These are phyloP conservation scores for Cyprinodon diabolis DNA, from an alignment of 2,797 vertebrate species.

Conservation along the genomic window DNA sequence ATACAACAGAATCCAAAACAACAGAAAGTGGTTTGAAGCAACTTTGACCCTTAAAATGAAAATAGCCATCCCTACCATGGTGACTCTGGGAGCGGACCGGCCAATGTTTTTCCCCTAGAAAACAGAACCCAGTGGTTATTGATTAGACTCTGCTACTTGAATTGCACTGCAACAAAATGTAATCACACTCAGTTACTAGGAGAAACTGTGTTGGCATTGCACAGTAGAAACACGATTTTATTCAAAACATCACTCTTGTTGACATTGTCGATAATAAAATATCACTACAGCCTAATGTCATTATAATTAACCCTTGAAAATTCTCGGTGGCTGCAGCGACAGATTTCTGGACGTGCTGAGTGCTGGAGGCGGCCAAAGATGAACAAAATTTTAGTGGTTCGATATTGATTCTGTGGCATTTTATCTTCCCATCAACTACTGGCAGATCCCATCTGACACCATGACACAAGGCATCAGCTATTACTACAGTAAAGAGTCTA, in stretches of 20 bases:
- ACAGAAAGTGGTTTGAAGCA: constrained; percentile 65
- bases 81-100: constrained; percentile 84
- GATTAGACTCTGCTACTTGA: constrained; percentile 37
- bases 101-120: constrained; percentile 86
- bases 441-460: constrained; percentile 56
- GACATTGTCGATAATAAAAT: constrained; percentile 16
- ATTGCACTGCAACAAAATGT: constrained; percentile 9
- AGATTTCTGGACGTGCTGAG: constrained; percentile 16
- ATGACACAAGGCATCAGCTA: constrained; percentile 45
- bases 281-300: constrained; percentile 7
- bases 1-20: constrained; percentile 30
- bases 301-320: constrained; percentile 5
- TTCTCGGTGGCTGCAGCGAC: constrained; percentile 1
- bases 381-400: constrained; percentile 24
- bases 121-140: constrained; percentile 77
- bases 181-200: constrained; percentile 30
- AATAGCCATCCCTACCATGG: constrained; percentile 85
- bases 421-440: constrained; percentile 44
- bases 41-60: constrained; percentile 71
- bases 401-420: constrained; percentile 49
- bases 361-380: constrained; percentile 24
- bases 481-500: constrained; percentile 15
- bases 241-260: not conserved
- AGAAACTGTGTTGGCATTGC: constrained; percentile 19
- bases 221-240: constrained; percentile 1